phyloP scores from a whole-genome alignment of 2,888 invertebrate species.

The Hofmannophila pseudospretella region DNA sequence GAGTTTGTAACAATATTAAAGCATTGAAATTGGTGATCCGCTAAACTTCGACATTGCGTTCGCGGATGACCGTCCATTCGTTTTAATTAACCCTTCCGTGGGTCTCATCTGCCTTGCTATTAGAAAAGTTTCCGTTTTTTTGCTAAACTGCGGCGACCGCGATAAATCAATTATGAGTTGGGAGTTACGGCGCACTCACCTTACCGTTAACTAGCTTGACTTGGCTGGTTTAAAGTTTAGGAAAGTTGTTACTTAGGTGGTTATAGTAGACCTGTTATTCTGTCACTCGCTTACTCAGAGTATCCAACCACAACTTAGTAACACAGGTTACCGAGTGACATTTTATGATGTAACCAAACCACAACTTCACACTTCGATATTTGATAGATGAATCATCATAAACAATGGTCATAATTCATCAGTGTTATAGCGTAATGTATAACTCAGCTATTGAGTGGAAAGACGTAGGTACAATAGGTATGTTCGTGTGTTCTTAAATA shows the following conservation, averaged over 20 bases:
- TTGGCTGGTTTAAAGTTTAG: background rate
- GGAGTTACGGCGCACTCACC: constrained; percentile 29
- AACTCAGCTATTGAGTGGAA: too few relatives aligned
- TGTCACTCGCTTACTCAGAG: too few relatives aligned
- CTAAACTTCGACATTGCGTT: constrained; percentile 71
- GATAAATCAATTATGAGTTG: constrained; percentile 58
- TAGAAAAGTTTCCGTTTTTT: constrained; percentile 51
- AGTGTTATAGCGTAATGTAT: too few relatives aligned
- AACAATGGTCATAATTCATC: background rate
- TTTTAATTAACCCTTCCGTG: constrained; percentile 71
- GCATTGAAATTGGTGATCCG: constrained; percentile 76
- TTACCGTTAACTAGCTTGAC: constrained; percentile 11
- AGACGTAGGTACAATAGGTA: too few relatives aligned
- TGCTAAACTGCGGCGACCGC: constrained; percentile 35
- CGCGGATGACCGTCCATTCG: constrained; percentile 71
- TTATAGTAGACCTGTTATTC: too few relatives aligned
- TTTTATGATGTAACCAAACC: background rate
- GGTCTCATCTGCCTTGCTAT: constrained; percentile 53
- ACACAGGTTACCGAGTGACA: too few relatives aligned
- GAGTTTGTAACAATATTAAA: constrained; percentile 76
- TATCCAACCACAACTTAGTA: too few relatives aligned
- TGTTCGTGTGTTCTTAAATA: too few relatives aligned
- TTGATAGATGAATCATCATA: too few relatives aligned
- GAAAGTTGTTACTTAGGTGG: constrained; percentile 1
- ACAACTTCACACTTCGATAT: too few relatives aligned